Percentiles rank a stretch among this genome's conserved stretches.
Evolutionary conservation across 2,113 vertebrate species (phyloP).

Genomic region (Glaucomys volans): DNA sequence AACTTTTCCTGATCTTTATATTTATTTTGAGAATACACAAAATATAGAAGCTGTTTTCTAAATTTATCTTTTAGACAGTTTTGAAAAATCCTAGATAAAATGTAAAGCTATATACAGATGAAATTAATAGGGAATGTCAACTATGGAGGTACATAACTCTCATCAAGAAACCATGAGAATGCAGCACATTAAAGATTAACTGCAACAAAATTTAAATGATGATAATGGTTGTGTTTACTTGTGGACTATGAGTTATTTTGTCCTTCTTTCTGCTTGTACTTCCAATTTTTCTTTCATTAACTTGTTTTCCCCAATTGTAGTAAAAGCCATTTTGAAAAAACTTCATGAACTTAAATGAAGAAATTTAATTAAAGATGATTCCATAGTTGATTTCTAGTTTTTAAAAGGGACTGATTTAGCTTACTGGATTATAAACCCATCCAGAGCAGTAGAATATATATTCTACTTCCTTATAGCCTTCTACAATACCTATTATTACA

Average conservation of each 20-base stretch:
- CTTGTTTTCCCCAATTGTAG: not conserved
- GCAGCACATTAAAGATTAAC: not conserved
- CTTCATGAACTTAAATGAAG: conserved; percentile 43
- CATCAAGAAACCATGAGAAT: conserved; percentile 14
- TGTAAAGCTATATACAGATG: not conserved
- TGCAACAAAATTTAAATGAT: conserved; percentile 36
- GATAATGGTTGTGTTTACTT: not conserved
- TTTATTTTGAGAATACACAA: conserved; percentile 41
- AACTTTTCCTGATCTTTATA: conserved; percentile 12
- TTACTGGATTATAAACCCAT: conserved; percentile 55
- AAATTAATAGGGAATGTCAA: conserved; percentile 44
- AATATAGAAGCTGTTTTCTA: conserved; percentile 45
- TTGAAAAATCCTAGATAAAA: not conserved
- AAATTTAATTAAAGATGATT: conserved; percentile 65
- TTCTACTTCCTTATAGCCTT: conserved; percentile 31
- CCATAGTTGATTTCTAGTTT: conserved; percentile 49
- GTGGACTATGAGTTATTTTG: not conserved
- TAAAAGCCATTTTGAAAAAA: conserved; percentile 11
- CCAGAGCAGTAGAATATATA: not conserved
- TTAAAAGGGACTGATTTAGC: not conserved
- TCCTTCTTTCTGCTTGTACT: conserved; percentile 45
- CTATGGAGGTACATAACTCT: not conserved
- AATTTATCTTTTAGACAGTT: not conserved
- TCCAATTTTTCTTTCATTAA: conserved; percentile 29
- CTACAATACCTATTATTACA: not conserved